Percentiles rank a stretch among this genome's conserved stretches.
Conservation (phyloP, 1,140 invertebrate species). For the Notospermus geniculatus region DNA sequence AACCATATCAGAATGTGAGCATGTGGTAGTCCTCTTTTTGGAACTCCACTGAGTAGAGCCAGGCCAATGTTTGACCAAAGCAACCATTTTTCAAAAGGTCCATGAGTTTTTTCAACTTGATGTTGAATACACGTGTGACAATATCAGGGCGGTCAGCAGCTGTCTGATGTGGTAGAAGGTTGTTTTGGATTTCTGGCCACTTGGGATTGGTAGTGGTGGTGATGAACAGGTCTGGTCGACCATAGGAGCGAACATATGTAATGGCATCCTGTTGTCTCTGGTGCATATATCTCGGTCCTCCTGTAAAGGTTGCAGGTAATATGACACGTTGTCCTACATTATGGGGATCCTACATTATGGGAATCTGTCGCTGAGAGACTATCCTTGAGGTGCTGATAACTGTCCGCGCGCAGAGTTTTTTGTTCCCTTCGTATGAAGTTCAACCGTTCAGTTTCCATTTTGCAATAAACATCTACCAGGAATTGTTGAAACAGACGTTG, state of each 20-base stretch:
- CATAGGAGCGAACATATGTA: too few species aligned
- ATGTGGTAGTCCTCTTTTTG: conserved; percentile 61
- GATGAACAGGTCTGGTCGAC: conserved; percentile 56
- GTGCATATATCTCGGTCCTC: conserved; percentile 55
- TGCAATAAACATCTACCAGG: conserved; percentile 54
- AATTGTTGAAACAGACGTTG: conserved; percentile 52
- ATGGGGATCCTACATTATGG: background rate
- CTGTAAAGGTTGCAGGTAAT: conserved; percentile 57
- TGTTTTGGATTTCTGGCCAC: too few species aligned
- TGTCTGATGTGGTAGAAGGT: conserved; percentile 59
- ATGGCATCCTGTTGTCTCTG: conserved; percentile 57
- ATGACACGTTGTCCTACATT: conserved; percentile 47
- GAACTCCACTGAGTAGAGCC: conserved; percentile 56
- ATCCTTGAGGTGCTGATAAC: conserved; percentile 26
- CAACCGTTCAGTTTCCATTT: too few species aligned
- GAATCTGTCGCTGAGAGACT: conserved; percentile 18
- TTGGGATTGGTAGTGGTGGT: too few species aligned
- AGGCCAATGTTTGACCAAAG: conserved; percentile 28
- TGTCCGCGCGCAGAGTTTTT: conserved; percentile 33
- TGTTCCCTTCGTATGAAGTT: conserved; percentile 33
- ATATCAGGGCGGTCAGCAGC: conserved; percentile 37
- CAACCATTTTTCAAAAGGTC: conserved; percentile 3
- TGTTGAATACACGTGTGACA: conserved; percentile 57
- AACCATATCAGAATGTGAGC: conserved; percentile 58
- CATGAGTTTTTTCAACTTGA: conserved; percentile 50